A percentile compares a stretch with the other conserved stretches of the same genome.
These are phyloP conservation scores for Sylvilagus floridanus DNA, from an alignment of 2,797 vertebrate species.

Conservation along the genomic window DNA sequence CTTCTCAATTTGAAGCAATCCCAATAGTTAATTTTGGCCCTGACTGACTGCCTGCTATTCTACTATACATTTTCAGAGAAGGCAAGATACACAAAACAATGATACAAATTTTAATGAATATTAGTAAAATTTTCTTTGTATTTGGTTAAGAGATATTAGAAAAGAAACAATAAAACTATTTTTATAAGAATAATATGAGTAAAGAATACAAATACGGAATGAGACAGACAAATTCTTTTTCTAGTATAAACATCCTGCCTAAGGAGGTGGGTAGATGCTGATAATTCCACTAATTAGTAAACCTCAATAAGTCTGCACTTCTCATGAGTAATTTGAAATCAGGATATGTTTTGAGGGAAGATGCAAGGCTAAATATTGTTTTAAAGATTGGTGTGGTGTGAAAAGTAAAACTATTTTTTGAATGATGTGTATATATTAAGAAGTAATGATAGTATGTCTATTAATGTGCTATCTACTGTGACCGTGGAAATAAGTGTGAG, in stretches of 20 bases:
- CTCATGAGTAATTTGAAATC: neutral
- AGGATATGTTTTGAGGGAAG: neutral
- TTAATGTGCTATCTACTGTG: neutral
- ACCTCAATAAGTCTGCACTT: neutral
- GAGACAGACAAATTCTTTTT: neutral
- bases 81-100: neutral
- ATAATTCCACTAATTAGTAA: neutral
- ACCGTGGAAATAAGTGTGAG: neutral
- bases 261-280: neutral
- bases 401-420: neutral
- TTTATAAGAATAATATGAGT: neutral
- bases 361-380: neutral
- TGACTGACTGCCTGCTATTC: neutral
- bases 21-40: too few relatives aligned
- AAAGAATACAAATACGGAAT: neutral
- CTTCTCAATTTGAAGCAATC: too few relatives aligned
- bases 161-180: neutral
- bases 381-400: neutral
- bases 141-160: neutral
- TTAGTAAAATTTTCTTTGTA: neutral
- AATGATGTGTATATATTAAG: neutral
- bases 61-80: neutral
- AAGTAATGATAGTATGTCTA: neutral
- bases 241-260: neutral
- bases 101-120: neutral